A percentile compares a stretch with the other conserved stretches of the same genome.
Conservation (phyloP, 2,113 vertebrate genomes). For the human (Homo sapiens) region DNA sequence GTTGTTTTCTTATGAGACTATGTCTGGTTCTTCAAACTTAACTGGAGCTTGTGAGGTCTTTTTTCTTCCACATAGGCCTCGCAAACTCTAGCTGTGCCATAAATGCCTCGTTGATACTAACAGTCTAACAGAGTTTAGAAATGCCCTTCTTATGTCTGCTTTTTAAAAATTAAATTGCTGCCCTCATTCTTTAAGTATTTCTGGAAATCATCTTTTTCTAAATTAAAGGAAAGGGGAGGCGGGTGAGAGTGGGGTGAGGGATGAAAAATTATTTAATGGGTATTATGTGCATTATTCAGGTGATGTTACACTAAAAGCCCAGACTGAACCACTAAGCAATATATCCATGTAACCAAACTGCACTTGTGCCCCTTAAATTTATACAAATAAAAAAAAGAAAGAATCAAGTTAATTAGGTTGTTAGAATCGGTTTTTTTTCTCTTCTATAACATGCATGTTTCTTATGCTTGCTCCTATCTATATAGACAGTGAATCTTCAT, state of each 20-base stretch:
- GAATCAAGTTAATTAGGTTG: background rate
- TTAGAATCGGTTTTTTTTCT: background rate
- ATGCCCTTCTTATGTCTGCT: background rate
- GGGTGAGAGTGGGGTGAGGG: no score
- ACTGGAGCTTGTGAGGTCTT: conserved; percentile 5
- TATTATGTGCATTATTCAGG: no score
- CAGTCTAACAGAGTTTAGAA: conserved; percentile 19
- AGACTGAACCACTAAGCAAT: no score
- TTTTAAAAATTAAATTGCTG: background rate
- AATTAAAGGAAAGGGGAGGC: background rate
- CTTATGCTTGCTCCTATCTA: background rate
- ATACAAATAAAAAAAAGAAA: background rate
- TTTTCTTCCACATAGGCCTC: background rate
- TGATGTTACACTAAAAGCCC: no score
- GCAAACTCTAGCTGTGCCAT: background rate
- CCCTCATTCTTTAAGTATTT: background rate
- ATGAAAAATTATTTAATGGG: no score
- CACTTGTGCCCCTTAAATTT: no score
- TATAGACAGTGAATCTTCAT: background rate
- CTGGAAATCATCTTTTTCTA: background rate
- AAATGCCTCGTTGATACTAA: background rate
- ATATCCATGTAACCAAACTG: no score
- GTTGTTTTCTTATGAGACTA: background rate
- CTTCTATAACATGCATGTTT: background rate
- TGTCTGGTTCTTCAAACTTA: background rate